These are phyloP conservation scores for Agrotis clavis DNA, from an alignment of 2,888 invertebrate genomes.

Conservation along the genomic window DNA sequence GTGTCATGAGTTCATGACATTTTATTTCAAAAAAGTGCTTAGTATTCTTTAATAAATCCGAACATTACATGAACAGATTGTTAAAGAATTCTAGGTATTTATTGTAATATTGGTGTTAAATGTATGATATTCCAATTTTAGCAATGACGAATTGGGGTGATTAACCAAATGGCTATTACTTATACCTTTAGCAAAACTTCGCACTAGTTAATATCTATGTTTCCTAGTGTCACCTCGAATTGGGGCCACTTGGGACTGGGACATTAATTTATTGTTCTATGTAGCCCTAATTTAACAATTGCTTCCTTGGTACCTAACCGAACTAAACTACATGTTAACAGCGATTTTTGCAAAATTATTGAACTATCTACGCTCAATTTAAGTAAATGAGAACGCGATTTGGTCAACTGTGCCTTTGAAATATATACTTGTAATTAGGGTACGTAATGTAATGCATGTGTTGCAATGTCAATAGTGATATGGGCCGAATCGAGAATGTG, in stretches of 20 bases:
- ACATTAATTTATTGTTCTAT: constrained; percentile 54
- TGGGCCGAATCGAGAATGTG: too few species aligned
- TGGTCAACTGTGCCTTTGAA: too few species aligned
- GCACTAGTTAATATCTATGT: constrained; percentile 52
- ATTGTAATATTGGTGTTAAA: not conserved
- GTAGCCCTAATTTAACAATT: constrained; percentile 45
- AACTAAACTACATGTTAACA: not conserved
- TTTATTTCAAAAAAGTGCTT: not conserved
- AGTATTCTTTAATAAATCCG: not conserved
- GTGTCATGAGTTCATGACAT: not conserved
- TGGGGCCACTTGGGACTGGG: constrained; percentile 50
- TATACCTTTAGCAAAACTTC: constrained; percentile 43
- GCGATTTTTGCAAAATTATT: not conserved
- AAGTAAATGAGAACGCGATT: too few species aligned
- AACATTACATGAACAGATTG: too few species aligned
- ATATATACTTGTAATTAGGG: too few species aligned
- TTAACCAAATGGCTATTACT: constrained; percentile 55
- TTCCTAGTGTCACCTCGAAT: constrained; percentile 57
- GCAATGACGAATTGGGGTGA: constrained; percentile 32
- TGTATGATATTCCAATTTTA: constrained; percentile 18
- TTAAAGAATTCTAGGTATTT: too few species aligned
- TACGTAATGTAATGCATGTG: too few species aligned
- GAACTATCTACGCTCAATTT: not conserved
- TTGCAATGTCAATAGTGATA: too few species aligned
- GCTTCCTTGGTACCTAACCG: constrained; percentile 30